Evolutionary conservation across 2,888 invertebrate genomes (phyloP).

Genomic region (Epirrhoe tristata): DNA sequence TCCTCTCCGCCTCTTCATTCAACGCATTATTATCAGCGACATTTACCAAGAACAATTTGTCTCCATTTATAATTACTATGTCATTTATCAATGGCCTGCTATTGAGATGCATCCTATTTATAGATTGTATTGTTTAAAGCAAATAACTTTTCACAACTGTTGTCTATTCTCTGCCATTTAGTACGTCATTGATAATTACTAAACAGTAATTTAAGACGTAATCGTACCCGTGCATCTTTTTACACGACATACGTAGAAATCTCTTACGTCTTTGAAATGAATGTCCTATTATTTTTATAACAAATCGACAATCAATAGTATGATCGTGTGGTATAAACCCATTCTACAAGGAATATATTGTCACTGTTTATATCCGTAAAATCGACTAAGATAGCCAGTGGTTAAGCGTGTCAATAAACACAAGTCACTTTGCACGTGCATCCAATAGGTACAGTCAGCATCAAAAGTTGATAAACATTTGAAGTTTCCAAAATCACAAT

Average conservation of each 20-base stretch:
- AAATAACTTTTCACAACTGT: background rate
- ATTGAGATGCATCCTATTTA: conserved; percentile 24
- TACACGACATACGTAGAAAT: conserved; percentile 17
- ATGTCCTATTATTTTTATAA: background rate
- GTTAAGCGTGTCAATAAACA: background rate
- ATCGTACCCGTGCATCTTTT: conserved; percentile 26
- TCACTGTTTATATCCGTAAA: too few species aligned
- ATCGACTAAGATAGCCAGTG: too few species aligned
- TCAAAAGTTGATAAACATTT: too few species aligned
- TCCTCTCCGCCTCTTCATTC: background rate
- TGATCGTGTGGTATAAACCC: too few species aligned
- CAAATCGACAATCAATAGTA: background rate
- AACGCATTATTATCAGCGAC: background rate
- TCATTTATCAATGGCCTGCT: conserved; percentile 14
- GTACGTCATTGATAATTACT: conserved; percentile 26
- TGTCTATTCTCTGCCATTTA: conserved; percentile 4
- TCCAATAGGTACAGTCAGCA: background rate
- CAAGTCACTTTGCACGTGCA: background rate
- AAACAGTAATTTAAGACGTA: conserved; percentile 20
- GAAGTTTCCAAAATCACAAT: too few species aligned
- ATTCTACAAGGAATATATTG: too few species aligned
- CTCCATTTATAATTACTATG: conserved; percentile 17
- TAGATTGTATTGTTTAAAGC: conserved; percentile 24
- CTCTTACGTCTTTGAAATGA: background rate
- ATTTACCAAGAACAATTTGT: conserved; percentile 15